These are phyloP conservation scores for Chloroceryle amazona DNA, from an alignment of 2,797 vertebrate species.

Conservation along the genomic window DNA sequence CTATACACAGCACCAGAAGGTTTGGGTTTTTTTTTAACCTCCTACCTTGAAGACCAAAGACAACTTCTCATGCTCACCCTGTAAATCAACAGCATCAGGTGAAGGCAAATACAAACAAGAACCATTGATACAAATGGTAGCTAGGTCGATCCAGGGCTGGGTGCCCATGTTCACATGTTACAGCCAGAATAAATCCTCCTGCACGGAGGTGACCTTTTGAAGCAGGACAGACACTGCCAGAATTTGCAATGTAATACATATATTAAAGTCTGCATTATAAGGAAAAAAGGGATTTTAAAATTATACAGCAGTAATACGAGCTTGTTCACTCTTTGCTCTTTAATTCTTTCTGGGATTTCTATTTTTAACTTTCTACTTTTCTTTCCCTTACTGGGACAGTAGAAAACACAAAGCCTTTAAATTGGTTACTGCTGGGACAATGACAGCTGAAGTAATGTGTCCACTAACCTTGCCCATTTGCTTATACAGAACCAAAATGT, in stretches of 20 bases:
- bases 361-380: constrained; percentile 54
- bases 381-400: constrained; percentile 12
- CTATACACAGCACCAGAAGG: background rate
- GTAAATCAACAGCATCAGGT: background rate
- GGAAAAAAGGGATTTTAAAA: background rate
- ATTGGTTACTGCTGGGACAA: constrained; percentile 64
- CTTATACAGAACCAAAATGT: constrained; percentile 53
- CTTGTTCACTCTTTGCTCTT: background rate
- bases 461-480: constrained; percentile 56
- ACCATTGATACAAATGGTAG: background rate
- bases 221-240: background rate
- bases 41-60: background rate
- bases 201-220: background rate
- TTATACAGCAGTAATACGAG: background rate
- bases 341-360: constrained; percentile 32
- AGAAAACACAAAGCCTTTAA: constrained; percentile 57
- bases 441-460: constrained; percentile 14
- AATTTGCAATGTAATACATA: background rate
- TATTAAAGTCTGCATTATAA: background rate
- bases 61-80: background rate
- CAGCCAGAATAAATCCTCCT: constrained; percentile 15
- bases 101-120: background rate
- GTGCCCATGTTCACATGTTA: background rate
- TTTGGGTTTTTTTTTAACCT: background rate
- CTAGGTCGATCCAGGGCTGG: background rate